A percentile compares a stretch with the other conserved stretches of the same genome.
Evolutionary conservation across 2,888 invertebrate species (phyloP).

Genomic region (Ariolimax columbianus): DNA sequence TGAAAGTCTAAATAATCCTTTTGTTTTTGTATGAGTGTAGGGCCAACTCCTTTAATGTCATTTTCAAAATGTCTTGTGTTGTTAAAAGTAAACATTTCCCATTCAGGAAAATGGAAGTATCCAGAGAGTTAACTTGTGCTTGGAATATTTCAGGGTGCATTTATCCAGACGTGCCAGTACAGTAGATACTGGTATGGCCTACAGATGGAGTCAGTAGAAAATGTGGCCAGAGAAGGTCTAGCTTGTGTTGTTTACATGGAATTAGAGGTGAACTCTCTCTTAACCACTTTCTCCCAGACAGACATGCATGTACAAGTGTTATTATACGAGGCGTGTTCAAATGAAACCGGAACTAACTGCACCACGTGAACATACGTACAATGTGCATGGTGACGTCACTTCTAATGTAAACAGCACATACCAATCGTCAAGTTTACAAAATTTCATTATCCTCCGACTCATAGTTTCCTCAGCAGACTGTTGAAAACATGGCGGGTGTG

Average conservation of each 20-base stretch:
- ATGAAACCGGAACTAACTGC: neutral
- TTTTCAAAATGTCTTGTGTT: neutral
- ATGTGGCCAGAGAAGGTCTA: slow-evolving; percentile 77
- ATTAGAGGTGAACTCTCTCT: slow-evolving; percentile 72
- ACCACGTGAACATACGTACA: too few species aligned
- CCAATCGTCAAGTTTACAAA: too few species aligned
- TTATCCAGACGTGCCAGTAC: slow-evolving; percentile 75
- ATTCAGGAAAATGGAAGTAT: neutral
- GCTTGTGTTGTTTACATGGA: slow-evolving; percentile 79
- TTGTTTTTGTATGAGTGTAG: too few species aligned
- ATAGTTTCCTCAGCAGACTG: too few species aligned
- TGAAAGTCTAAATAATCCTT: too few species aligned
- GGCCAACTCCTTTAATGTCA: too few species aligned
- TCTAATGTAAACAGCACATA: too few species aligned
- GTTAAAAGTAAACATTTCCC: neutral
- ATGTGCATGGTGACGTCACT: too few species aligned
- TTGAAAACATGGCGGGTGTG: too few species aligned
- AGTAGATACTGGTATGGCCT: slow-evolving; percentile 77
- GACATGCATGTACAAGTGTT: neutral
- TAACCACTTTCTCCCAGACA: neutral
- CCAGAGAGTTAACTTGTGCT: neutral
- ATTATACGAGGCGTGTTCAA: neutral
- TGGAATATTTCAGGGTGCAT: slow-evolving; percentile 71
- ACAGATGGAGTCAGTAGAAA: slow-evolving; percentile 76
- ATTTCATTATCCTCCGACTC: too few species aligned